These are phyloP conservation scores for Bombus superbus DNA, from an alignment of 1,140 invertebrate species.

Conservation along the genomic window DNA sequence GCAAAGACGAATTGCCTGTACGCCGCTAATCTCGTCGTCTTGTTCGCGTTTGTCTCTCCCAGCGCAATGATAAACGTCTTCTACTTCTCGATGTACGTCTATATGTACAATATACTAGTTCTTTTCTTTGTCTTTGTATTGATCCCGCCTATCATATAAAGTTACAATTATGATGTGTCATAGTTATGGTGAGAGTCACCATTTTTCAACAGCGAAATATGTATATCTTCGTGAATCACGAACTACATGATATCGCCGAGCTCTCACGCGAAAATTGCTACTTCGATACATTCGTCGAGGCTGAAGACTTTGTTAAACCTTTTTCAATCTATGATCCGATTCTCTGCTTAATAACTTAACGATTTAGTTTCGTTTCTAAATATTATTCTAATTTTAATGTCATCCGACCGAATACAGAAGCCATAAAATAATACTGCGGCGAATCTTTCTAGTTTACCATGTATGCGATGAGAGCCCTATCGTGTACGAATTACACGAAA, in stretches of 20 bases:
- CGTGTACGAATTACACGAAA: not conserved
- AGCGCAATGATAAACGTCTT: slow-evolving; percentile 44
- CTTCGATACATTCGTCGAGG: not conserved
- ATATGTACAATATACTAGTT: slow-evolving; percentile 79
- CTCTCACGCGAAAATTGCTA: slow-evolving; percentile 13
- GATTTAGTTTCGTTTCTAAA: not conserved
- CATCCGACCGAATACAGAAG: not conserved
- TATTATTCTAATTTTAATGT: not conserved
- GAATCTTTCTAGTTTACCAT: not conserved
- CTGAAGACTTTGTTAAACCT: not conserved
- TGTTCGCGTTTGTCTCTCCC: slow-evolving; percentile 8
- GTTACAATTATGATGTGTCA: slow-evolving; percentile 80
- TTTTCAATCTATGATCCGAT: not conserved
- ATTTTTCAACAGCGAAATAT: slow-evolving; percentile 48
- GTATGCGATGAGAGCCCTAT: slow-evolving; percentile 3
- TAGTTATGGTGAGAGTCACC: slow-evolving; percentile 65
- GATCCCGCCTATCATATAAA: slow-evolving; percentile 79
- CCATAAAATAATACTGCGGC: not conserved
- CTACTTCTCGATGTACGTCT: slow-evolving; percentile 55
- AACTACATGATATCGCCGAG: slow-evolving; percentile 33
- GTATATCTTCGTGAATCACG: slow-evolving; percentile 35
- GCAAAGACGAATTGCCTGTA: not conserved
- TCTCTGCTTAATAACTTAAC: not conserved
- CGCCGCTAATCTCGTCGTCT: slow-evolving; percentile 6
- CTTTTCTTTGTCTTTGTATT: slow-evolving; percentile 64